Evolutionary conservation across 2,797 vertebrate species (phyloP), one percentile per base, ranked within the genome.

Genomic region (Gobionotothen gibberifrons): DNA sequence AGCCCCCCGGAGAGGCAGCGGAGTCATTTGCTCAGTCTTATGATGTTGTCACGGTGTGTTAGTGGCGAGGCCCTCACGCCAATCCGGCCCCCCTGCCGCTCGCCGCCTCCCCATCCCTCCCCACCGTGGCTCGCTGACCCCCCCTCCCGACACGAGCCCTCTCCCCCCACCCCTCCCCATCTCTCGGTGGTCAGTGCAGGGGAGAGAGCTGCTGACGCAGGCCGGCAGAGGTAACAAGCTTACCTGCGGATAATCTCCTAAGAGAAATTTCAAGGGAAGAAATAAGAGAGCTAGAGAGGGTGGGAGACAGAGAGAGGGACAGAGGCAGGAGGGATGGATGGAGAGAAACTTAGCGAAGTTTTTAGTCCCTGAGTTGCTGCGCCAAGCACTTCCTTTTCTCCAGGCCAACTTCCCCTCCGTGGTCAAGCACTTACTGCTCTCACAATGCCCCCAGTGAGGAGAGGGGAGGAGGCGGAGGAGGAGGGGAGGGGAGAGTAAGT

Each of bases 241-340:
- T 95, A 95, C 93, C 94, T 95, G 93, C 78, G 90, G 93, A 94
- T 94, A 94, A 95, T 95, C 93, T 94, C 93, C 92, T 93, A 90
- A 95, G 91, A 95, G 92, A 94, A 94, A 94, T 94, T 94, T 94
- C 92, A 94, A 94, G 93, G 85, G 87, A 92, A 87, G 88, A 91
- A 93, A 90, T 80, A 70, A 85, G 78, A 82, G 84, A 82, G 87
- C 0, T 72, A 60, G 75, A 62, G 75, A 81, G 60, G 36, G 47
- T 4, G 69, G 7, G 78, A 70, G 79, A 87, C 15, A 59, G 49
- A 73, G 66, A 61, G 63, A 72, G 57, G 62, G 32, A 54, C 26
- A 72, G 63, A 69, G 69, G 78, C 46, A 60, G 69, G 82, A 62
- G 29, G 76, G 83, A 83, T 53, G 76, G 87, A 84, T 72, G 83